Evolutionary conservation across 2,113 vertebrate genomes (phyloP).

Genomic region (Chaetodon trifascialis): DNA sequence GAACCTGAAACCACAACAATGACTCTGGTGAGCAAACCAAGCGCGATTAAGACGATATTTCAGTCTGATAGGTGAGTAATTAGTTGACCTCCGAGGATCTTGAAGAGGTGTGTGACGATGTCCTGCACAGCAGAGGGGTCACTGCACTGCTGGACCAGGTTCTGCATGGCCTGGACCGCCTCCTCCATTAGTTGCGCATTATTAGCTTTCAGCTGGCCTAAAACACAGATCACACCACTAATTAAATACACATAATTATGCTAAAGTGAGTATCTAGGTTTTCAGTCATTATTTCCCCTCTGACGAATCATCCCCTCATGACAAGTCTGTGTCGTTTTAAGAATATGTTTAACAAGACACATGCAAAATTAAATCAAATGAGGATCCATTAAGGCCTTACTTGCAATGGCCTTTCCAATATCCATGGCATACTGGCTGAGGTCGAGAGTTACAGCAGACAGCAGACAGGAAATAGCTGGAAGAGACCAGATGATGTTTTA

Average conservation of each 20-base stretch:
- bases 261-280: background rate
- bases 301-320: background rate
- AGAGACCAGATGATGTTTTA: constrained; percentile 12
- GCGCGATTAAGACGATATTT: background rate
- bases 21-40: background rate
- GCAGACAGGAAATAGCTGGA: constrained; percentile 92
- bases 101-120: constrained; percentile 91
- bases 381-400: constrained; percentile 78
- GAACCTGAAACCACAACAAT: constrained; percentile 85
- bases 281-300: background rate
- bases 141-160: constrained; percentile 94
- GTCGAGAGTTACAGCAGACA: constrained; percentile 93
- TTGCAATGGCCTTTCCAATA: constrained; percentile 93
- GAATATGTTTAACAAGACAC: background rate
- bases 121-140: constrained; percentile 90
- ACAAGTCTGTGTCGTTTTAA: background rate
- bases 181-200: constrained; percentile 93
- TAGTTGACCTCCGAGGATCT: constrained; percentile 91
- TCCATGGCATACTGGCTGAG: constrained; percentile 97
- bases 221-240: constrained; percentile 2
- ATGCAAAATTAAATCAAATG: background rate
- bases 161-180: constrained; percentile 91
- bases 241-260: background rate
- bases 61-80: background rate
- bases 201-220: constrained; percentile 97